A percentile compares a stretch with the other conserved stretches of the same genome.
Evolutionary conservation across 2,888 invertebrate species (phyloP).

Genomic region (Sminthurides aquaticus): DNA sequence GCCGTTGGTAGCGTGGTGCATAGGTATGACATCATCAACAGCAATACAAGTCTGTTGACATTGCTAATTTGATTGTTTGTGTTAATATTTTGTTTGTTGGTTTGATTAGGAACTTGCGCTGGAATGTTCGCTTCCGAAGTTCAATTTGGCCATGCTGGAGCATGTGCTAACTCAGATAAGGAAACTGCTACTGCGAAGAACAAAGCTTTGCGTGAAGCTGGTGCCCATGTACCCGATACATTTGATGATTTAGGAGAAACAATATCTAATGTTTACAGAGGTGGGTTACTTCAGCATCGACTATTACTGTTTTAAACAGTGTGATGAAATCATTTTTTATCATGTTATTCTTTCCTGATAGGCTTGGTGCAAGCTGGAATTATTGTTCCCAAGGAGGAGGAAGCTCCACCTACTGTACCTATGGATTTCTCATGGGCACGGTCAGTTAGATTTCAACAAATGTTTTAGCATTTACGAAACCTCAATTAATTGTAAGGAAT

Average conservation of each 20-base stretch:
- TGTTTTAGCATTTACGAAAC: background rate
- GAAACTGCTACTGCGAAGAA: constrained; percentile 95
- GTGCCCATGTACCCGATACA: constrained; percentile 83
- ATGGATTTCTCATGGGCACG: constrained; percentile 99
- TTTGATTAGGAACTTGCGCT: constrained; percentile 45
- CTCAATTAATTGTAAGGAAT: background rate
- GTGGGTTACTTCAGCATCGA: too few relatives aligned
- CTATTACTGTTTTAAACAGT: too few relatives aligned
- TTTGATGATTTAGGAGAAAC: constrained; percentile 85
- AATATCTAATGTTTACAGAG: constrained; percentile 65
- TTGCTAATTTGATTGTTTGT: background rate
- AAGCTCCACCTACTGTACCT: constrained; percentile 97
- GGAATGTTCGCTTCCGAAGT: constrained; percentile 80
- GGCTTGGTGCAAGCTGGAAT: constrained; percentile 70
- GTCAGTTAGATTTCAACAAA: constrained; percentile 44
- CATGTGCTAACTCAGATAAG: constrained; percentile 85
- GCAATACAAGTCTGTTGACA: background rate
- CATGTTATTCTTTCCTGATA: constrained; percentile 8
- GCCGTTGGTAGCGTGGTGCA: constrained; percentile 97
- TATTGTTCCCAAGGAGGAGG: constrained; percentile 80
- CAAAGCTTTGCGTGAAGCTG: constrained; percentile 67
- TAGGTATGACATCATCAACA: constrained; percentile 59
- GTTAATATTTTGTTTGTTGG: background rate
- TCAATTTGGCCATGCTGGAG: constrained; percentile 99
- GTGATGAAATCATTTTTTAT: background rate